Evolutionary conservation across 2,888 invertebrate genomes (phyloP).

Genomic region (Tachystola acroxantha): DNA sequence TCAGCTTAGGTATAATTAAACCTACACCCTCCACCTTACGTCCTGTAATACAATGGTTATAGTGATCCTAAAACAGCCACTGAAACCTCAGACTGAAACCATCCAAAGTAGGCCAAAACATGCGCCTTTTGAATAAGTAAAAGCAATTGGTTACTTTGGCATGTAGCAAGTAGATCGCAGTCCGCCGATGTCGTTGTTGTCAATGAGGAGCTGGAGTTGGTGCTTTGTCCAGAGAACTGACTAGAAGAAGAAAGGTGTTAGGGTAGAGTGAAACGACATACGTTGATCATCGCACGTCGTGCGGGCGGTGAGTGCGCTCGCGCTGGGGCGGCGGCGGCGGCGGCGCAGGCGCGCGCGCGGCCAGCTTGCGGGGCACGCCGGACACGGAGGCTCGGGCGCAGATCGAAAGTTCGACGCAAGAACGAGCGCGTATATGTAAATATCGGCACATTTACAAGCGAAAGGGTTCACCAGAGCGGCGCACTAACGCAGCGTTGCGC

Average conservation of each 20-base stretch:
- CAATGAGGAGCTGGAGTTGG: too few species aligned
- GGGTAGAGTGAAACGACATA: slow-evolving; percentile 40
- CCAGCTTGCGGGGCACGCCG: slow-evolving; percentile 51
- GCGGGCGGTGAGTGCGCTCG: slow-evolving; percentile 55
- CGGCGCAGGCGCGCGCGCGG: slow-evolving; percentile 30
- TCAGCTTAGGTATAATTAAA: too few species aligned
- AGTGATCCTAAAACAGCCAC: too few species aligned
- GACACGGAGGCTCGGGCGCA: slow-evolving; percentile 54
- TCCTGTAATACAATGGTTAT: too few species aligned
- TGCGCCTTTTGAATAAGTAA: too few species aligned
- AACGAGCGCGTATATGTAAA: slow-evolving; percentile 76
- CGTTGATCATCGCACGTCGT: slow-evolving; percentile 71
- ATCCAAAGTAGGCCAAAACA: too few species aligned
- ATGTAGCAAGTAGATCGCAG: too few species aligned
- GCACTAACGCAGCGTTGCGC: slow-evolving; percentile 75
- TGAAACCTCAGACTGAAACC: too few species aligned
- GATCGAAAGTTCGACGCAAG: slow-evolving; percentile 77
- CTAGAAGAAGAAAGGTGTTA: not conserved
- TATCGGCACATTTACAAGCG: slow-evolving; percentile 79
- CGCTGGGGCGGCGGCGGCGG: slow-evolving; percentile 35
- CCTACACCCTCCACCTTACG: too few species aligned
- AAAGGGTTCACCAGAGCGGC: slow-evolving; percentile 78
- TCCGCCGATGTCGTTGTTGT: too few species aligned
- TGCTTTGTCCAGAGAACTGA: too few species aligned
- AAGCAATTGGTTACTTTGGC: too few species aligned